phyloP scores from a whole-genome alignment of 2,888 invertebrate genomes.

The Subacronicta megacephala region DNA sequence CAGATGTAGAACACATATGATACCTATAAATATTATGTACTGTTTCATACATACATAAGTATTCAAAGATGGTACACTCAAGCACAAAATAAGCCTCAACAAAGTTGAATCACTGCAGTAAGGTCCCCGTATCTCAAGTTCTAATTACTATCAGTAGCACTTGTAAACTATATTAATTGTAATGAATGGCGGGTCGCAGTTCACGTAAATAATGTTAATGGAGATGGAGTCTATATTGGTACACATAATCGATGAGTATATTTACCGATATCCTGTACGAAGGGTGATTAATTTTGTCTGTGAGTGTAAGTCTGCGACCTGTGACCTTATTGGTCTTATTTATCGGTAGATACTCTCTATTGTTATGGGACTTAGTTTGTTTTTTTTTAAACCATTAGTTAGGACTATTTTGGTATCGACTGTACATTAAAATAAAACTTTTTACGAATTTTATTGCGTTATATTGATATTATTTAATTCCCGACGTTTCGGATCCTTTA shows the following conservation, averaged over 20 bases:
- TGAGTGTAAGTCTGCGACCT: not conserved
- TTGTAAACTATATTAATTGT: constrained; percentile 30
- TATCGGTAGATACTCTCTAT: constrained; percentile 11
- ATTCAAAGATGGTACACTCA: too few species aligned
- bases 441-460: too few species aligned
- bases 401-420: not conserved
- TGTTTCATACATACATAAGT: too few species aligned
- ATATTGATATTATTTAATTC: too few species aligned
- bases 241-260: constrained; percentile 4
- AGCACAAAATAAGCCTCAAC: constrained; percentile 14
- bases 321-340: constrained; percentile 23
- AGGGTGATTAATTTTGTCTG: constrained; percentile 4
- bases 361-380: constrained; percentile 5
- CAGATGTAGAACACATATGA: too few species aligned
- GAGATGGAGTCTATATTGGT: constrained; percentile 41
- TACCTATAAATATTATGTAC: too few species aligned
- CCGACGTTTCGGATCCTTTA: too few species aligned
- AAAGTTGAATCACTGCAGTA: constrained; percentile 25
- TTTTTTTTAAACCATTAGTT: too few species aligned
- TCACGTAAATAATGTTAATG: constrained; percentile 26
- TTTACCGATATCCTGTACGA: constrained; percentile 17
- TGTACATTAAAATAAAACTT: too few species aligned
- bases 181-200: constrained; percentile 35
- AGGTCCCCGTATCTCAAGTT: constrained; percentile 28
- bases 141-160: constrained; percentile 24